Percentiles rank a stretch among this genome's conserved stretches.
Evolutionary conservation across 2,797 vertebrate species (phyloP).

Genomic region (Acrocephalus scirpaceus): DNA sequence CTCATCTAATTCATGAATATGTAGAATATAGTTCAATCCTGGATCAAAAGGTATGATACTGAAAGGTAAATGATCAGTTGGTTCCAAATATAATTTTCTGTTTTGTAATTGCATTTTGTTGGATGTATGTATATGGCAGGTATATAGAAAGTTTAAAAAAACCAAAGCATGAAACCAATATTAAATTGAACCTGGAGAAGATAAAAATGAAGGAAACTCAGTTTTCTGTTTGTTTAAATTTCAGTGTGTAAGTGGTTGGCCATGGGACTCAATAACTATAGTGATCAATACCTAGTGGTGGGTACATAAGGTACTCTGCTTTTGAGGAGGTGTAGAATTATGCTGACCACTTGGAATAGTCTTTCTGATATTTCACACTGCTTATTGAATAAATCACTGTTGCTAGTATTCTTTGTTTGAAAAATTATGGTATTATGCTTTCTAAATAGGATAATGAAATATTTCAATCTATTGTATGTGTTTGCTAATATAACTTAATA

Average conservation of each 20-base stretch:
- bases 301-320: background rate
- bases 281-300: background rate
- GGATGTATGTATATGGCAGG: background rate
- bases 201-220: background rate
- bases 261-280: background rate
- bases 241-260: background rate
- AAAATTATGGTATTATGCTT: background rate
- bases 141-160: background rate
- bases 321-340: background rate
- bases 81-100: background rate
- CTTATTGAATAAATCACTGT: background rate
- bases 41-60: constrained; percentile 88
- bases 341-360: background rate
- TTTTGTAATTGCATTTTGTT: background rate
- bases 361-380: background rate
- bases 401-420: background rate
- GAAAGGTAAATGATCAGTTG: constrained; percentile 27
- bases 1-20: constrained; percentile 95
- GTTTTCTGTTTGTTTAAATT: background rate
- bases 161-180: background rate
- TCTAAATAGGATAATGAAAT: background rate
- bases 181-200: background rate
- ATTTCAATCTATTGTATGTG: background rate
- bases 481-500: background rate
- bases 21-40: constrained; percentile 87